These are phyloP conservation scores for Pocillopora grandis DNA, from an alignment of 92 coral and sea anemone genomes.

Conservation along the genomic window DNA sequence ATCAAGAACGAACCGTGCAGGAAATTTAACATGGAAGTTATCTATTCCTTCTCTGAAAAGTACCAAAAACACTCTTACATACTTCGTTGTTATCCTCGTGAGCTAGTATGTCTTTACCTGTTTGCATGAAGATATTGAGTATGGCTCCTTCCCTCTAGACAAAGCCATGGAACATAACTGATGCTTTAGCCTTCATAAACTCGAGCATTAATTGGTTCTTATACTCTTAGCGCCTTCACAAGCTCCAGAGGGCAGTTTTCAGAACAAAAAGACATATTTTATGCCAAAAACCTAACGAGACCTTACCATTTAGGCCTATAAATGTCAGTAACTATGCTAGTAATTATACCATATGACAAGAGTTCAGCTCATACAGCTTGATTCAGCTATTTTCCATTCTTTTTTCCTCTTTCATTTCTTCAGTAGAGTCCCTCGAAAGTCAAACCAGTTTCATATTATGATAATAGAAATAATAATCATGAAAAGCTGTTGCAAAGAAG, in stretches of 20 bases:
- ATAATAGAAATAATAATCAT: too few relatives aligned
- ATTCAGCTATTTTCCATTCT: too few relatives aligned
- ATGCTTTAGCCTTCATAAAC: neutral
- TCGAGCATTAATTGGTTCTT: conserved; percentile 3
- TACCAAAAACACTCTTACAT: neutral
- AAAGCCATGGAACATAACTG: neutral
- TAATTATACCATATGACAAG: too few relatives aligned
- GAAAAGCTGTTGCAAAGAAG: too few relatives aligned
- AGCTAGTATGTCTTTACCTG: conserved; percentile 2
- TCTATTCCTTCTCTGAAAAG: neutral
- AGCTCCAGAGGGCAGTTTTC: conserved; percentile 15
- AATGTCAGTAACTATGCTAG: too few relatives aligned
- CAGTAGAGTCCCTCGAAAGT: too few relatives aligned
- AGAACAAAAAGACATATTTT: neutral
- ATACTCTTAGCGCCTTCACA: neutral
- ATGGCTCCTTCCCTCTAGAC: neutral
- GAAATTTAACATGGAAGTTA: too few relatives aligned
- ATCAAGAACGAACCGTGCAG: neutral
- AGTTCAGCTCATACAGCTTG: too few relatives aligned
- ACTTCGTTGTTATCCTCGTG: neutral
- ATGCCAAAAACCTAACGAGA: neutral
- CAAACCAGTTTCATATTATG: too few relatives aligned
- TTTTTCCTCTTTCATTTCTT: too few relatives aligned
- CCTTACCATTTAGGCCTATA: too few relatives aligned
- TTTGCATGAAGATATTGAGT: neutral